A percentile compares a stretch with the other conserved stretches of the same genome.
These are phyloP conservation scores for Chlorocebus sabaeus DNA, from an alignment of 2,113 vertebrate genomes.

Conservation along the genomic window DNA sequence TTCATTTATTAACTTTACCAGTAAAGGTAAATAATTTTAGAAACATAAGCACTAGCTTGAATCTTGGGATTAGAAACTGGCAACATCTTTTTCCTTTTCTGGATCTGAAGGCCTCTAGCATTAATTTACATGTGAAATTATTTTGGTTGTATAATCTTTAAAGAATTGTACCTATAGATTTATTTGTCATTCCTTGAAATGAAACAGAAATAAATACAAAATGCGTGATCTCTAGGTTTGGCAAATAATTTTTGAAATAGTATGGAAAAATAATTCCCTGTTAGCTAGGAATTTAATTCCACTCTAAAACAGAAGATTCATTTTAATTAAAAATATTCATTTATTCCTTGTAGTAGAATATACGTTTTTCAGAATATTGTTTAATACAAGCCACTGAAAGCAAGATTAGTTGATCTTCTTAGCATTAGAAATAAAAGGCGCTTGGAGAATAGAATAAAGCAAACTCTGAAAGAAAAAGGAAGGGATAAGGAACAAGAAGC, in stretches of 20 bases:
- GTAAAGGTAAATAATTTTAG: neutral
- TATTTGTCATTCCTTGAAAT: neutral
- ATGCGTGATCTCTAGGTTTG: neutral
- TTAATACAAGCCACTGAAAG: neutral
- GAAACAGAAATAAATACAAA: neutral
- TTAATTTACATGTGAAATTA: neutral
- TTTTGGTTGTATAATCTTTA: neutral
- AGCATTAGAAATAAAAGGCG: neutral
- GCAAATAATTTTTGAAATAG: neutral
- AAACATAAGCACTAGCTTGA: neutral
- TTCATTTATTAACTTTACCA: neutral
- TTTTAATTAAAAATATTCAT: neutral
- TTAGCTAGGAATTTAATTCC: neutral
- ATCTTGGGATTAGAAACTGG: neutral
- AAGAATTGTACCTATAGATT: no score
- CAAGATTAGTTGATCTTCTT: neutral
- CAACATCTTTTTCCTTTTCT: neutral
- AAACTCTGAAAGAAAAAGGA: neutral
- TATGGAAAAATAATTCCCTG: neutral
- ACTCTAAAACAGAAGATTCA: neutral
- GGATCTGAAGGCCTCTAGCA: neutral
- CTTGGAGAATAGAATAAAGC: neutral
- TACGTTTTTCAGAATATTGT: neutral
- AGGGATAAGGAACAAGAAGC: accelerated
- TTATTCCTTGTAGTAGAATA: neutral